phyloP scores from a whole-genome alignment of 2,113 vertebrate species.

The Pangasianodon hypophthalmus region DNA sequence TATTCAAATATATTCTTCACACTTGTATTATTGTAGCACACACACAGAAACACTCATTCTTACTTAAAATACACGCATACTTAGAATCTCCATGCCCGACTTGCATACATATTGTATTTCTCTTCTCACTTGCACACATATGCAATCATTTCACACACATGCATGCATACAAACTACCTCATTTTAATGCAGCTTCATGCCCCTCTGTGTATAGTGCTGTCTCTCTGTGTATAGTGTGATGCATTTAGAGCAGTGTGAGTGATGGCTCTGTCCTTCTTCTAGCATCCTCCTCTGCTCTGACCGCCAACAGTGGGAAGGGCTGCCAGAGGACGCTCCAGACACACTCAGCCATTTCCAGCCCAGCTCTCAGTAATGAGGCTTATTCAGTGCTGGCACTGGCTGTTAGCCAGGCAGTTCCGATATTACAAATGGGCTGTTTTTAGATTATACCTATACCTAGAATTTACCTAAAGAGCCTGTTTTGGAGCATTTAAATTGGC shows the following conservation, averaged over 20 bases:
- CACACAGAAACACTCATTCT: background rate
- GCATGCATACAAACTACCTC: background rate
- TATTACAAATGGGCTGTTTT: constrained; percentile 51
- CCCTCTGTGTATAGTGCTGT: background rate
- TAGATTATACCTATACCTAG: too few species aligned
- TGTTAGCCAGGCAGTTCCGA: constrained; percentile 44
- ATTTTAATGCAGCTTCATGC: constrained; percentile 8
- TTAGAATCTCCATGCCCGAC: background rate
- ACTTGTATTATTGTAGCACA: background rate
- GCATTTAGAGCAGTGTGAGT: constrained; percentile 25
- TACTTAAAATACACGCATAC: background rate
- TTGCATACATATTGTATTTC: background rate
- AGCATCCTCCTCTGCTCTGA: constrained; percentile 5
- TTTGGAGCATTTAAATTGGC: constrained; percentile 62
- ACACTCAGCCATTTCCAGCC: background rate
- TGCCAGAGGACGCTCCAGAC: constrained; percentile 35
- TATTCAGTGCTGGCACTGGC: constrained; percentile 38
- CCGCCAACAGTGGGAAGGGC: constrained; percentile 10
- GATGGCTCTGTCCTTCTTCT: constrained; percentile 37
- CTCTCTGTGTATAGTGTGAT: background rate
- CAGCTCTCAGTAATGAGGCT: constrained; percentile 38
- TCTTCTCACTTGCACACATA: background rate
- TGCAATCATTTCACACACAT: background rate
- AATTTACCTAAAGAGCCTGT: constrained; percentile 42
- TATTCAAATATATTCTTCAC: background rate